Conservation (phyloP, 2,888 invertebrate species). For the Rhabditoides inermis region DNA sequence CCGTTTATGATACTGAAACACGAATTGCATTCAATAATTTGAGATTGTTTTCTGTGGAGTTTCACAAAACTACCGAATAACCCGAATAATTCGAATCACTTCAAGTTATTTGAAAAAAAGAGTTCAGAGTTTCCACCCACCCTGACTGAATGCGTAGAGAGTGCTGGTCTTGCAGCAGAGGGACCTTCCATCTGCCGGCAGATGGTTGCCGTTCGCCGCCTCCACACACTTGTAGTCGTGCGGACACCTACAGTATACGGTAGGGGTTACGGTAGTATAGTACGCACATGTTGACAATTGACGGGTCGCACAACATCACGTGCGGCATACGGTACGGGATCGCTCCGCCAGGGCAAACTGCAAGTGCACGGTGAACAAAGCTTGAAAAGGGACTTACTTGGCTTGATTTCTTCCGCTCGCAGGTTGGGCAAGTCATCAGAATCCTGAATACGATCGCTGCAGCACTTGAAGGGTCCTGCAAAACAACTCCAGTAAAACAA, state of each 20-base stretch:
- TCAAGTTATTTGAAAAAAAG: background rate
- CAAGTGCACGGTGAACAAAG: too few relatives aligned
- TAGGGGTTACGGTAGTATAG: too few relatives aligned
- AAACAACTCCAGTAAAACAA: too few relatives aligned
- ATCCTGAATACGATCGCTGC: slow-evolving; percentile 29
- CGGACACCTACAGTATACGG: too few relatives aligned
- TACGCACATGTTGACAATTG: slow-evolving; percentile 40
- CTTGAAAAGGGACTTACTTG: slow-evolving; percentile 12
- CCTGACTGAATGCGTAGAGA: slow-evolving; percentile 34
- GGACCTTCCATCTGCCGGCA: slow-evolving; percentile 31
- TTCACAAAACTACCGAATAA: slow-evolving; percentile 2
- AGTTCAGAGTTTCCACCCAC: too few relatives aligned
- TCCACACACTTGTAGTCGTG: slow-evolving; percentile 40
- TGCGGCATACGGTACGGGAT: slow-evolving; percentile 36
- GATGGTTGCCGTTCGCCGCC: slow-evolving; percentile 33
- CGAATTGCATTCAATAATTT: too few relatives aligned
- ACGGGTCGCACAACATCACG: slow-evolving; percentile 35
- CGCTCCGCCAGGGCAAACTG: slow-evolving; percentile 35
- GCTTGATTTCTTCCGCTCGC: slow-evolving; percentile 28
- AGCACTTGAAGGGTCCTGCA: slow-evolving; percentile 32
- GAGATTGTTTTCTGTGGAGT: background rate
- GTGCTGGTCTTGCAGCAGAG: slow-evolving; percentile 40
- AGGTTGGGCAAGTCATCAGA: slow-evolving; percentile 23
- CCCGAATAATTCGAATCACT: too few relatives aligned
- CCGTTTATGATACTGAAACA: too few relatives aligned